These are phyloP conservation scores for Grapholita molesta DNA, from an alignment of 1,140 invertebrate genomes.

Conservation along the genomic window DNA sequence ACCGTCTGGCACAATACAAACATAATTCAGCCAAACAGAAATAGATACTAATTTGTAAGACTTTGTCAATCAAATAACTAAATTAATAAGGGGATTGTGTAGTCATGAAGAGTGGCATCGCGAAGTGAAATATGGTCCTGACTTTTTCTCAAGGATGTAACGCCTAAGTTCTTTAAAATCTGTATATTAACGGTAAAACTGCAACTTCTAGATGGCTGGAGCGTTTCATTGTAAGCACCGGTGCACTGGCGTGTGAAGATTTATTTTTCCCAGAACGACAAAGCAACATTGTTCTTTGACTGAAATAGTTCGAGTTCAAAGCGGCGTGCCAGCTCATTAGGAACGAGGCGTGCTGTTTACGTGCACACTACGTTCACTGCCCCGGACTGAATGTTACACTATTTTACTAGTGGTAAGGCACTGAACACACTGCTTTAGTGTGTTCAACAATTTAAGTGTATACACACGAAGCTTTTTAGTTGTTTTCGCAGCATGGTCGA, in stretches of 20 bases:
- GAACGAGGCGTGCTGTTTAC: constrained; percentile 37
- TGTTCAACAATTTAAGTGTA: neutral
- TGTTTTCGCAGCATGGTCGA: too few relatives aligned
- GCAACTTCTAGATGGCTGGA: constrained; percentile 26
- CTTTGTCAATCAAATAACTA: neutral
- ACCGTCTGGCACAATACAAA: constrained; percentile 30
- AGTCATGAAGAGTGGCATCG: too few relatives aligned
- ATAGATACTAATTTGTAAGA: constrained; percentile 21
- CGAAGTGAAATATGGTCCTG: too few relatives aligned
- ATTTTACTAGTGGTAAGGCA: neutral
- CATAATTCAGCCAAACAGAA: constrained; percentile 25
- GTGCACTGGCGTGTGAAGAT: constrained; percentile 44
- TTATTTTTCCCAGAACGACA: constrained; percentile 53
- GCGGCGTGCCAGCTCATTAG: constrained; percentile 50
- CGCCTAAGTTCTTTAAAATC: neutral
- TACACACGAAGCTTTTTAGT: neutral
- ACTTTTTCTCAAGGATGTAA: neutral
- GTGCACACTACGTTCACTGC: constrained; percentile 35
- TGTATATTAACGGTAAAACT: constrained; percentile 26
- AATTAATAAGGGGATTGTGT: too few relatives aligned
- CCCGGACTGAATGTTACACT: neutral
- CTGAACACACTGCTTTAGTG: neutral
- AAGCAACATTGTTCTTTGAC: constrained; percentile 44
- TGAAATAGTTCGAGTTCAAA: constrained; percentile 53
- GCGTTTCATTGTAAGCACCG: constrained; percentile 49